Evolutionary conservation across 1,140 invertebrate species (phyloP).

Genomic region (Parapsyche elsis): DNA sequence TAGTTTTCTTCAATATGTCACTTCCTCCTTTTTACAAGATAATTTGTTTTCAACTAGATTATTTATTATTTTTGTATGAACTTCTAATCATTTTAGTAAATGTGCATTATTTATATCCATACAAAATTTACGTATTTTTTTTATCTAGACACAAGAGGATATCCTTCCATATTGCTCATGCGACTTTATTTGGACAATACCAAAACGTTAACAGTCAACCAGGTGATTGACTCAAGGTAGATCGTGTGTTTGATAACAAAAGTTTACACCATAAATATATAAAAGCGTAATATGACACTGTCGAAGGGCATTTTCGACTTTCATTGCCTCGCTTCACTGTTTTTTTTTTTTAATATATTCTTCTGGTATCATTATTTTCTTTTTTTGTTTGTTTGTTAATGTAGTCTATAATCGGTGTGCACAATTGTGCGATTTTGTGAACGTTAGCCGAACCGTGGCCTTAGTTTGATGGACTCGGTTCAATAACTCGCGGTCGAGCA

Average conservation of each 20-base stretch:
- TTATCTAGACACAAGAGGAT: background rate
- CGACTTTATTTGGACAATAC: background rate
- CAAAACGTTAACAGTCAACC: background rate
- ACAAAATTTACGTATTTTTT: background rate
- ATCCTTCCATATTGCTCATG: background rate
- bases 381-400: background rate
- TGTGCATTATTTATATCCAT: background rate
- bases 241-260: constrained; percentile 1
- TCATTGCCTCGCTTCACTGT: background rate
- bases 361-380: background rate
- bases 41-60: no score
- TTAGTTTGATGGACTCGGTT: background rate
- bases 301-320: background rate
- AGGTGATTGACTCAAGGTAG: constrained; percentile 1
- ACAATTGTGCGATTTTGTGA: background rate
- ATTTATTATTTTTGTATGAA: no score
- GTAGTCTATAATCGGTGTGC: background rate
- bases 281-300: background rate
- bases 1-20: no score
- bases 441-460: constrained; percentile 13
- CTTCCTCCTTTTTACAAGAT: no score
- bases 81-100: no score
- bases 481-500: constrained; percentile 14
- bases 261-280: background rate
- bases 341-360: background rate